phyloP scores from a whole-genome alignment of 2,888 invertebrate genomes.

The Cyrtodaria siliqua region DNA sequence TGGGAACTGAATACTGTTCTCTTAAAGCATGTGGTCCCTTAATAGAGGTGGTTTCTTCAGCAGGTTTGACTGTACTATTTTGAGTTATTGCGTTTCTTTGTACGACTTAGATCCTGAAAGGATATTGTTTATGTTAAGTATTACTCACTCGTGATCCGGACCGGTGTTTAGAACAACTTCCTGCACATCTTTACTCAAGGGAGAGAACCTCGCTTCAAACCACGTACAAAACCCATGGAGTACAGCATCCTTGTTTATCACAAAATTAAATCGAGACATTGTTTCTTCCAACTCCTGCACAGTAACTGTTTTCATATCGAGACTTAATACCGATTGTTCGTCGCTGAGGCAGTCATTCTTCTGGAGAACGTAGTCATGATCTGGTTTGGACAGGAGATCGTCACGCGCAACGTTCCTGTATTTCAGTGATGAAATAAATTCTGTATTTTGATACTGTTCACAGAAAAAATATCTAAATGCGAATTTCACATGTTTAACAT shows the following conservation, averaged over 20 bases:
- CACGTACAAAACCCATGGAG: slow-evolving; percentile 75
- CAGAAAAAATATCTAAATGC: too few species aligned
- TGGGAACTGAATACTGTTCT: too few species aligned
- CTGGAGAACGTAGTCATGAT: slow-evolving; percentile 63
- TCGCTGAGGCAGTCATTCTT: slow-evolving; percentile 61
- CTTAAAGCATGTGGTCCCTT: too few species aligned
- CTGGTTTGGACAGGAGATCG: slow-evolving; percentile 66
- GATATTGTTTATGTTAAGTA: too few species aligned
- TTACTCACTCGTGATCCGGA: slow-evolving; percentile 69
- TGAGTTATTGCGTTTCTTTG: too few species aligned
- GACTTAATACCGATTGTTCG: slow-evolving; percentile 45
- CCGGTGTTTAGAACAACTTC: slow-evolving; percentile 68
- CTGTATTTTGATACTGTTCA: too few species aligned
- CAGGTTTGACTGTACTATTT: too few species aligned
- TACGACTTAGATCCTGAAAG: too few species aligned
- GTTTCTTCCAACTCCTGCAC: slow-evolving; percentile 67
- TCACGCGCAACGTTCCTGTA: slow-evolving; percentile 61
- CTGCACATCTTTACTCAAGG: slow-evolving; percentile 41
- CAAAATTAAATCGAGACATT: slow-evolving; percentile 58
- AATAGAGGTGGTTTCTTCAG: too few species aligned
- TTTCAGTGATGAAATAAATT: too few species aligned
- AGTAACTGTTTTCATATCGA: slow-evolving; percentile 63
- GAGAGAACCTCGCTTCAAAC: slow-evolving; percentile 71
- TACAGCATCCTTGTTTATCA: slow-evolving; percentile 47
- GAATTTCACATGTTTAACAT: too few species aligned